phyloP scores from a whole-genome alignment of 1,140 invertebrate species.

The Caerostris extrusa region DNA sequence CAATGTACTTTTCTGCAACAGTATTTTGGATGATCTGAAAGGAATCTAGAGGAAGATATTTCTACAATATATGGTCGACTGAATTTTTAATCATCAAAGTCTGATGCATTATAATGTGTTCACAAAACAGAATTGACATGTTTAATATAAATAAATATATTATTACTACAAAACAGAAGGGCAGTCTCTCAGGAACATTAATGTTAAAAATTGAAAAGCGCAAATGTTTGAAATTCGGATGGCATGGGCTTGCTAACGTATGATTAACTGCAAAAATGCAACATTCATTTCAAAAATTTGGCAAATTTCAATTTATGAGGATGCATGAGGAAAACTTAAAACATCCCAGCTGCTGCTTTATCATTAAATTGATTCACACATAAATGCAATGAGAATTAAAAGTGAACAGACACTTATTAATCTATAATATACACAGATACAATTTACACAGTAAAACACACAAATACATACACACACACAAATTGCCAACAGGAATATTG shows the following conservation, averaged over 20 bases:
- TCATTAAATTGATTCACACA: neutral
- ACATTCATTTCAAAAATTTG: neutral
- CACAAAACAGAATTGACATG: too few species aligned
- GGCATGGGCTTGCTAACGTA: neutral
- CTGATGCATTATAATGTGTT: too few species aligned
- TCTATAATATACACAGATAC: conserved; percentile 18
- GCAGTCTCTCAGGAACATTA: too few species aligned
- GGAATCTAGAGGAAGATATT: too few species aligned
- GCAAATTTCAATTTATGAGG: neutral
- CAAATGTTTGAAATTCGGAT: neutral
- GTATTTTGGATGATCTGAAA: too few species aligned
- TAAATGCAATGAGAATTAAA: conserved; percentile 8
- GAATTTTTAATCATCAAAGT: too few species aligned
- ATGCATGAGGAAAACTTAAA: neutral
- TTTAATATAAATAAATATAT: too few species aligned
- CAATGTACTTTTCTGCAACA: too few species aligned
- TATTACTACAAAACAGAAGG: too few species aligned
- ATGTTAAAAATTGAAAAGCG: too few species aligned
- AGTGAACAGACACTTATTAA: conserved; percentile 18
- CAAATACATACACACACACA: neutral
- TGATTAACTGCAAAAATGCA: neutral
- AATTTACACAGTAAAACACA: conserved; percentile 7
- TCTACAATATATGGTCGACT: too few species aligned
- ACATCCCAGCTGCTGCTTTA: conserved; percentile 20
- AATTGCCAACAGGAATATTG: conserved; percentile 14